These are phyloP conservation scores for Hydrozoanthus gracilis DNA, from an alignment of 92 coral and sea anemone species.

Conservation along the genomic window DNA sequence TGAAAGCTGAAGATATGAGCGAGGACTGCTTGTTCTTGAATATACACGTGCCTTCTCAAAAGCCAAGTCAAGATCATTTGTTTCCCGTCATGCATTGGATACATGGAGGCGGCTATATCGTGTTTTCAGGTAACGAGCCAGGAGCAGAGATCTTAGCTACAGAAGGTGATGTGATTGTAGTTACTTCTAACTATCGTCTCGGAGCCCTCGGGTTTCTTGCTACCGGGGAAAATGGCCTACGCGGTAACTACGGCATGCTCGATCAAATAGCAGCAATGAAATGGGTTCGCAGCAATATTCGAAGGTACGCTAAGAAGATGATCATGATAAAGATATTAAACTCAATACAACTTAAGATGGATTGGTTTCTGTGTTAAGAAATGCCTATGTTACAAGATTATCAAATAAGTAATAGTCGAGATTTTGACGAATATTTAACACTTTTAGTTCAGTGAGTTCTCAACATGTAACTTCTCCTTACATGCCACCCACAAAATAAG, in stretches of 20 bases:
- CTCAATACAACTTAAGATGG: no score
- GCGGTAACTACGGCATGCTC: conserved; percentile 15
- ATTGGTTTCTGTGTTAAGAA: no score
- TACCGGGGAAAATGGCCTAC: not conserved
- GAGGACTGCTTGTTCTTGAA: conserved; percentile 64
- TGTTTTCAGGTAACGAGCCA: not conserved
- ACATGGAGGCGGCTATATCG: conserved; percentile 50
- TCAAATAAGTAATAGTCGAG: no score
- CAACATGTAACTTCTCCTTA: no score
- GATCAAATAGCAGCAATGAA: conserved; percentile 36
- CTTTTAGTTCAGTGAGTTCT: no score
- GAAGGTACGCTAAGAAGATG: not conserved
- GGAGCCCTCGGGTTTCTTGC: conserved; percentile 41
- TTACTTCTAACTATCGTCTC: conserved; percentile 38
- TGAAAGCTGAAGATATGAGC: conserved; percentile 27
- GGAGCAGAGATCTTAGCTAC: conserved; percentile 31
- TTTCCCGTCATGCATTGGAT: conserved; percentile 57
- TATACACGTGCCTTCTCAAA: conserved; percentile 52
- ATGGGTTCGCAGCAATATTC: conserved; percentile 37
- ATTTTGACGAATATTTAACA: no score
- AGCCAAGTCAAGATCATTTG: not conserved
- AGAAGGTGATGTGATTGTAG: conserved; percentile 44
- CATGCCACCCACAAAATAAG: no score
- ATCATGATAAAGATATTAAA: no score
- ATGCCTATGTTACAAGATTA: no score